Evolutionary conservation across 1,140 invertebrate genomes (phyloP).

Genomic region (Diabrotica undecimpunctata): DNA sequence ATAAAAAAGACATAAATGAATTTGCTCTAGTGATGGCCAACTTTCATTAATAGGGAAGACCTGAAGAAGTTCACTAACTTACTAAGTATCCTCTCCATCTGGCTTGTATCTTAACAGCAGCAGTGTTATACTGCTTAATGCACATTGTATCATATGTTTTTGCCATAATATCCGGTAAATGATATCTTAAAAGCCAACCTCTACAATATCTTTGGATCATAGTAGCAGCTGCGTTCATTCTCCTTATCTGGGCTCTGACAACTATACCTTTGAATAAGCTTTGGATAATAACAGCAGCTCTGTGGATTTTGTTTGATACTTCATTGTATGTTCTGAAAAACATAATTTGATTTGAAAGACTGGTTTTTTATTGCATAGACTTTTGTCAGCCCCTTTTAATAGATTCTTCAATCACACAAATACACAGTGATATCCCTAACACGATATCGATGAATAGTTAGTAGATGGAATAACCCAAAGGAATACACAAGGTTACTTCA

Average conservation of each 20-base stretch:
- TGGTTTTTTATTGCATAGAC: too few species aligned
- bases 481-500: too few species aligned
- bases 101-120: conserved; percentile 30
- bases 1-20: too few species aligned
- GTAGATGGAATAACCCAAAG: too few species aligned
- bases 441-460: too few species aligned
- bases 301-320: conserved; percentile 19
- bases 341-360: neutral
- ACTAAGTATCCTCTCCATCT: conserved; percentile 30
- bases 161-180: conserved; percentile 25
- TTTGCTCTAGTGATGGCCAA: too few species aligned
- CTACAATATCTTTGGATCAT: conserved; percentile 28
- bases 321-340: neutral
- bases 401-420: too few species aligned
- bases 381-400: too few species aligned
- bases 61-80: neutral
- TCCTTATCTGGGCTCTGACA: conserved; percentile 17
- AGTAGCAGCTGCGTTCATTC: conserved; percentile 16
- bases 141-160: conserved; percentile 25
- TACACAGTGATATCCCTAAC: too few species aligned
- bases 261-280: conserved; percentile 21
- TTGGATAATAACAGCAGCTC: conserved; percentile 30
- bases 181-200: conserved; percentile 30
- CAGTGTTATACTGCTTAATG: conserved; percentile 22
- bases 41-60: too few species aligned